phyloP scores from a whole-genome alignment of 2,888 invertebrate species.

The Sthenelais limicola region DNA sequence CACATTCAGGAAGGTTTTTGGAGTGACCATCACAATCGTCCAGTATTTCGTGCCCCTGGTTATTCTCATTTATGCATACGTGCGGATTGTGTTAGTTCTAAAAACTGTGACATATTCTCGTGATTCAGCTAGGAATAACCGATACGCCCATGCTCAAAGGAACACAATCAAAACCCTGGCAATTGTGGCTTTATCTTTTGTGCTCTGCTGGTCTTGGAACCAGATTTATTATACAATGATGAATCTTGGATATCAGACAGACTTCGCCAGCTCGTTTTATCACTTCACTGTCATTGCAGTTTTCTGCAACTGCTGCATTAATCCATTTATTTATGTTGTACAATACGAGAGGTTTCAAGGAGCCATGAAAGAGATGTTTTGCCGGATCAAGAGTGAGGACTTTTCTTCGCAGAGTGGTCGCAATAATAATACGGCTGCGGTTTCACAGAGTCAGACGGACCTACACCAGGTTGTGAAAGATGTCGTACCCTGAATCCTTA shows the following conservation, averaged over 20 bases:
- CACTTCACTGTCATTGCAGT: slow-evolving; percentile 49
- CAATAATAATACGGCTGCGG: too few species aligned
- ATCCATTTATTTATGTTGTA: slow-evolving; percentile 49
- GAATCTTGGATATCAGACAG: slow-evolving; percentile 45
- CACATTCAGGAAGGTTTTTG: slow-evolving; percentile 22
- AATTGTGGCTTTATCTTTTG: slow-evolving; percentile 45
- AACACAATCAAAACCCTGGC: slow-evolving; percentile 50
- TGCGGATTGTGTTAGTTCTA: slow-evolving; percentile 45
- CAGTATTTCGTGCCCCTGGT: slow-evolving; percentile 48
- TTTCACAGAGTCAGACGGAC: too few species aligned
- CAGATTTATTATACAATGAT: slow-evolving; percentile 49
- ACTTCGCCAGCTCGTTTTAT: slow-evolving; percentile 43
- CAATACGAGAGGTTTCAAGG: slow-evolving; percentile 49
- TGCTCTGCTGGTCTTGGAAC: slow-evolving; percentile 48
- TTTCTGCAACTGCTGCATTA: slow-evolving; percentile 49
- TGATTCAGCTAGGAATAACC: too few species aligned
- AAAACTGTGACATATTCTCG: too few species aligned
- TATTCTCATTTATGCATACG: slow-evolving; percentile 46
- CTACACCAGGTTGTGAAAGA: too few species aligned
- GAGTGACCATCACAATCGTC: slow-evolving; percentile 43
- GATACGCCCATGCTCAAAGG: slow-evolving; percentile 16
- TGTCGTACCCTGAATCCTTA: too few species aligned
- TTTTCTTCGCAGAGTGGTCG: too few species aligned
- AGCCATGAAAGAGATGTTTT: slow-evolving; percentile 42
- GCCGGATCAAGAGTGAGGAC: too few species aligned